These are phyloP conservation scores for Megalurothrips usitatus DNA, from an alignment of 2,888 invertebrate species.

Conservation along the genomic window DNA sequence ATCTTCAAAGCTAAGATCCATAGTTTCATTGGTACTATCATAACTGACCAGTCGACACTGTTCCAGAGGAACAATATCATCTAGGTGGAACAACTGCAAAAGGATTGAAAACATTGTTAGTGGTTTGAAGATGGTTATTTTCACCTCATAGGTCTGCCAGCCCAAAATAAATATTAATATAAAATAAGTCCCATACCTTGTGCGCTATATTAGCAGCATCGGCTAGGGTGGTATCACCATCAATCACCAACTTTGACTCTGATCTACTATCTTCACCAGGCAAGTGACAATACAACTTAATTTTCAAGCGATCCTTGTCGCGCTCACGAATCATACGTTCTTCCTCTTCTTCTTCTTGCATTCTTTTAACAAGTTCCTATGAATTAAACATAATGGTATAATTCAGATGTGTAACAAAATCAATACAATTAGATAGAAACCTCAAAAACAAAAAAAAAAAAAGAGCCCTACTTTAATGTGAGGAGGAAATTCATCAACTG, in stretches of 20 bases:
- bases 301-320: conserved; percentile 58
- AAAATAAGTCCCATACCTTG: conserved; percentile 43
- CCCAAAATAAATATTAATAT: too few relatives aligned
- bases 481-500: conserved; percentile 65
- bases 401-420: background rate
- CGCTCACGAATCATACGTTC: conserved; percentile 56
- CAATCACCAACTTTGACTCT: conserved; percentile 56
- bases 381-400: background rate
- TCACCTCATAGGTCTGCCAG: too few relatives aligned
- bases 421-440: background rate
- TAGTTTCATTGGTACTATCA: conserved; percentile 58
- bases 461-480: conserved; percentile 55
- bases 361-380: conserved; percentile 55
- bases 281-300: conserved; percentile 61
- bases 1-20: conserved; percentile 62
- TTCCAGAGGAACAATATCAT: conserved; percentile 51
- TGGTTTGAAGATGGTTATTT: too few relatives aligned
- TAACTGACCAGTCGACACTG: conserved; percentile 69
- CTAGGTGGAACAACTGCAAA: background rate
- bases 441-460: conserved; percentile 30
- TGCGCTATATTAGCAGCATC: conserved; percentile 58
- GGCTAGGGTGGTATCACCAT: conserved; percentile 55
- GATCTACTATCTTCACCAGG: conserved; percentile 53
- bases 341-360: conserved; percentile 62
- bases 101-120: background rate